Conservation (phyloP, 2,113 vertebrate genomes). For the Coregonus clupeaformis region DNA sequence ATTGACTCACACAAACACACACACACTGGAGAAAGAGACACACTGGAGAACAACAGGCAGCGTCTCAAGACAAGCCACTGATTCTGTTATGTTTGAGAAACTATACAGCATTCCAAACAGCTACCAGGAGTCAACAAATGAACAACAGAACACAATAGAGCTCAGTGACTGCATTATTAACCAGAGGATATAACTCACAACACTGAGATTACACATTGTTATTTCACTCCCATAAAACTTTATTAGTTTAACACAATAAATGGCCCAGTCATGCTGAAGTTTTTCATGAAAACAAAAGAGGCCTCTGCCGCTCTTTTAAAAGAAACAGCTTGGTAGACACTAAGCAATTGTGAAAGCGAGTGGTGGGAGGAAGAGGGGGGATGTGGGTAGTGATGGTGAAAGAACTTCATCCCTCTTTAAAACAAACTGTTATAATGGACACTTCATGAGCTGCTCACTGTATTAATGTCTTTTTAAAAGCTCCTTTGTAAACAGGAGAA, state of each 20-base stretch:
- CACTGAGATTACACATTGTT: conserved; percentile 1
- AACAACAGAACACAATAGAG: neutral
- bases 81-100: neutral
- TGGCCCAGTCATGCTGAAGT: conserved; percentile 45
- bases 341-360: conserved; percentile 33
- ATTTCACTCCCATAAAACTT: conserved; percentile 32
- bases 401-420: conserved; percentile 24
- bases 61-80: neutral
- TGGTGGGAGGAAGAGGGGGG: conserved; percentile 13
- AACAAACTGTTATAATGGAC: conserved; percentile 21
- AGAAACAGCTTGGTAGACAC: conserved; percentile 28
- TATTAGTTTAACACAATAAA: conserved; percentile 47
- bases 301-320: conserved; percentile 22
- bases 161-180: conserved; percentile 3
- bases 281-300: conserved; percentile 29
- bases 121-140: neutral
- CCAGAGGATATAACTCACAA: conserved; percentile 3
- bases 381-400: neutral
- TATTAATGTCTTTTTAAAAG: conserved; percentile 10
- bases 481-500: conserved; percentile 6
- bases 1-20: conserved; percentile 10
- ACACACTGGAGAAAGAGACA: neutral
- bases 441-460: conserved; percentile 7
- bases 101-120: neutral
- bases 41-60: neutral